Percentiles rank a stretch among this genome's conserved stretches.
Conservation (phyloP, 2,113 vertebrate species). For the Orcinus orca region DNA sequence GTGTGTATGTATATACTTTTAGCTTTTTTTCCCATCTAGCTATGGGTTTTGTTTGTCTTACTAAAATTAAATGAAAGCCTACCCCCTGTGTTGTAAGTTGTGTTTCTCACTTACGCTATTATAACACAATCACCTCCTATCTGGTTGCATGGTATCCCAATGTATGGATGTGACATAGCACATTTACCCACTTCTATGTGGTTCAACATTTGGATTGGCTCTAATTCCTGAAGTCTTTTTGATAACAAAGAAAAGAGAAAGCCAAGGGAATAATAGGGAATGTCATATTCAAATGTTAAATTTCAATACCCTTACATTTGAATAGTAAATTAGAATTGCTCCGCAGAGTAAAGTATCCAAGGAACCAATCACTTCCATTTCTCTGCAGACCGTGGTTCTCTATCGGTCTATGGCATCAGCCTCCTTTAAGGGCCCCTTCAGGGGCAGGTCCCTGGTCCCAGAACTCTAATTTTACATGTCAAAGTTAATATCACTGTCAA, state of each 20-base stretch:
- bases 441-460: not conserved
- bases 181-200: not conserved
- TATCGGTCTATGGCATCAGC: not conserved
- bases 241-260: not conserved
- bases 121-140: not conserved
- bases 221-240: not conserved
- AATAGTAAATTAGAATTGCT: conserved; percentile 17
- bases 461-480: not conserved
- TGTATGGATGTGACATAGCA: not conserved
- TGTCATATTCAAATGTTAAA: not conserved
- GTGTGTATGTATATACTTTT: not conserved
- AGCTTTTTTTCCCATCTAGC: not conserved
- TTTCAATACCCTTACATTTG: not conserved
- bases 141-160: not conserved
- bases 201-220: not conserved
- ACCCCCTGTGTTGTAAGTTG: not conserved
- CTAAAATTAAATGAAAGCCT: not conserved
- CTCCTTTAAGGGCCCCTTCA: not conserved
- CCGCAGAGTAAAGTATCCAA: not conserved
- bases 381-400: not conserved
- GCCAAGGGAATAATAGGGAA: not conserved
- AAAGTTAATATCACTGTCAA: not conserved
- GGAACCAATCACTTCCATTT: not conserved
- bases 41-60: not conserved
- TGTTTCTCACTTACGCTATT: not conserved